Evolutionary conservation across 1,140 invertebrate genomes (phyloP).

Genomic region (Drosophila mojavensis): DNA sequence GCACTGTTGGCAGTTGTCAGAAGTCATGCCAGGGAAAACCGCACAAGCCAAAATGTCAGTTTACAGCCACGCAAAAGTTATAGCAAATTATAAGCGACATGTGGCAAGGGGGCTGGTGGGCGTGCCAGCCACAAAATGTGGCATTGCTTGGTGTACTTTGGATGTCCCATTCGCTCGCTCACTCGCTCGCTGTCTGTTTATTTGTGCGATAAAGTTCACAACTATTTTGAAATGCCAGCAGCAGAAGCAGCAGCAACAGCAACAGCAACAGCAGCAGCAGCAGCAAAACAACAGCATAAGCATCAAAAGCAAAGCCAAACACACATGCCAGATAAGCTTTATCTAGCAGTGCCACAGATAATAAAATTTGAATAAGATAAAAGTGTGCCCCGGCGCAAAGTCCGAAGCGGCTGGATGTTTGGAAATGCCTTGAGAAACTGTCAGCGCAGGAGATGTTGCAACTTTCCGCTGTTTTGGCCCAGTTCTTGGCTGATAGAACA

Average conservation of each 20-base stretch:
- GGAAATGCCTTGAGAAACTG: conserved; percentile 17
- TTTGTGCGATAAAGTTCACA: conserved; percentile 69
- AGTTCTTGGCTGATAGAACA: conserved; percentile 36
- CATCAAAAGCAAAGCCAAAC: conserved; percentile 29
- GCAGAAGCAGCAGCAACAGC: conserved; percentile 44
- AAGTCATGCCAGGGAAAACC: conserved; percentile 20
- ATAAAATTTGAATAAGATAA: conserved; percentile 78
- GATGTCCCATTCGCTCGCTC: neutral
- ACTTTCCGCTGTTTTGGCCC: conserved; percentile 52
- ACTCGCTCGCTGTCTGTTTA: conserved; percentile 23
- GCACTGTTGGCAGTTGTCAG: conserved; percentile 18
- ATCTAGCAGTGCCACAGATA: conserved; percentile 64
- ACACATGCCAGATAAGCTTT: conserved; percentile 74
- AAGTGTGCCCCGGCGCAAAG: conserved; percentile 21
- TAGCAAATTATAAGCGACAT: conserved; percentile 73
- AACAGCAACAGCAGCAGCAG: conserved; percentile 44
- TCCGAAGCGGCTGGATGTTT: conserved; percentile 12
- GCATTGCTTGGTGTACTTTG: conserved; percentile 20
- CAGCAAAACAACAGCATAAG: conserved; percentile 15
- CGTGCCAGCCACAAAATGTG: conserved; percentile 57
- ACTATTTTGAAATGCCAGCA: conserved; percentile 72
- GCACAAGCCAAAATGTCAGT: conserved; percentile 62
- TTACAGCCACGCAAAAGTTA: conserved; percentile 58
- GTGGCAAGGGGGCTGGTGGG: conserved; percentile 45
- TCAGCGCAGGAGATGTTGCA: conserved; percentile 48